These are phyloP conservation scores for Sorex maritimensis DNA, from an alignment of 2,797 vertebrate genomes.

Conservation along the genomic window DNA sequence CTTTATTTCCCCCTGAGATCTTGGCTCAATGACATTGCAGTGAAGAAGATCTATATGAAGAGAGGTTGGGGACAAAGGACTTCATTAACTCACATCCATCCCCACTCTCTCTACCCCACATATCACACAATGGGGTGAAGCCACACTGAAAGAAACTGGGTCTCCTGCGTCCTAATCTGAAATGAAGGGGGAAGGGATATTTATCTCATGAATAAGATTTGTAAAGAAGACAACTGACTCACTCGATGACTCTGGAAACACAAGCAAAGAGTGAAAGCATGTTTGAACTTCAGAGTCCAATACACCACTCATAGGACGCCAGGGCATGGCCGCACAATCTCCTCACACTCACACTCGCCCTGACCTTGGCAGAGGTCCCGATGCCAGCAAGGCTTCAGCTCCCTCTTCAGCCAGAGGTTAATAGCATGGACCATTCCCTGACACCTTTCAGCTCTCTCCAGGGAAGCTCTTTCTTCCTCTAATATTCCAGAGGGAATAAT, in stretches of 20 bases:
- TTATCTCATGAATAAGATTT: background rate
- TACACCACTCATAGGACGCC: background rate
- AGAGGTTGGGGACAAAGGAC: background rate
- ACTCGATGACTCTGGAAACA: constrained; percentile 26
- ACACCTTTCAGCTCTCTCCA: background rate
- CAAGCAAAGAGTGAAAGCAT: constrained; percentile 31
- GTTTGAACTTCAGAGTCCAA: constrained; percentile 3
- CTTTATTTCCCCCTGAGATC: constrained; percentile 36
- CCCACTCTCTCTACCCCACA: background rate
- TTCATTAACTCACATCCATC: background rate
- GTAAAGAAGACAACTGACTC: background rate
- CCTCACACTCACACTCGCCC: background rate
- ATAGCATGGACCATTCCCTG: background rate
- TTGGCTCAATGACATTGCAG: background rate
- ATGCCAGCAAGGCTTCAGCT: constrained; percentile 19
- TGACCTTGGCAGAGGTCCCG: background rate
- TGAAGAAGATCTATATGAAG: background rate
- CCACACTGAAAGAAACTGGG: background rate
- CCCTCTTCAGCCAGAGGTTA: background rate
- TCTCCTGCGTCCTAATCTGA: constrained; percentile 10
- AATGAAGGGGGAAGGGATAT: background rate
- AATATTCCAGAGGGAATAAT: constrained; percentile 21
- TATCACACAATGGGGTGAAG: background rate
- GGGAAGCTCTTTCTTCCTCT: constrained; percentile 49
- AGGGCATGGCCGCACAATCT: no score